Conservation (phyloP, 1,140 invertebrate species). For the Bombus pyrosoma region DNA sequence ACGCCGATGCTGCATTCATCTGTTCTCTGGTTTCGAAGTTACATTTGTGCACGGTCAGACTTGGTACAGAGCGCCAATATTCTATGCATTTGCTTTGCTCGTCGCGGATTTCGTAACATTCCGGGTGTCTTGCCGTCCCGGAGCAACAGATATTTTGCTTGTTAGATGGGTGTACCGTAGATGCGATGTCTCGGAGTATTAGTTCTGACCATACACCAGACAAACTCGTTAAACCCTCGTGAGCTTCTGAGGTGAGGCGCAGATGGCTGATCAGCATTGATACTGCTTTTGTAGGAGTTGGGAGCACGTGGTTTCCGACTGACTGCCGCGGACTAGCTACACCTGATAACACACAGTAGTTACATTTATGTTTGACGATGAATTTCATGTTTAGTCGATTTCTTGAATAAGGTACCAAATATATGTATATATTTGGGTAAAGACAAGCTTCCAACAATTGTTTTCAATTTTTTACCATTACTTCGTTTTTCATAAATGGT, state of each 20-base stretch:
- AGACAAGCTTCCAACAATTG: too few species aligned
- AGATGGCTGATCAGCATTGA: slow-evolving; percentile 16
- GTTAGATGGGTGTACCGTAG: slow-evolving; percentile 84
- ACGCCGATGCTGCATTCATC: slow-evolving; percentile 94
- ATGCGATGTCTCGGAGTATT: slow-evolving; percentile 89
- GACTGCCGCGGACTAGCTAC: slow-evolving; percentile 85
- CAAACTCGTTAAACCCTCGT: slow-evolving; percentile 90
- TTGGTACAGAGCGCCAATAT: slow-evolving; percentile 89
- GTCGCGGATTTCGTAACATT: slow-evolving; percentile 83
- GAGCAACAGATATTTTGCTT: slow-evolving; percentile 71
- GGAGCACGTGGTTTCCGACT: slow-evolving; percentile 82
- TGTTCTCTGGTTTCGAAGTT: slow-evolving; percentile 89
- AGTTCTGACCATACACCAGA: slow-evolving; percentile 92
- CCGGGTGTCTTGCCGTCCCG: slow-evolving; percentile 71
- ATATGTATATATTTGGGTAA: too few species aligned
- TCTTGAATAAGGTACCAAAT: too few species aligned
- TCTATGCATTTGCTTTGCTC: slow-evolving; percentile 84
- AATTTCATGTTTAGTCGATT: background rate
- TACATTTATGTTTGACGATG: too few species aligned
- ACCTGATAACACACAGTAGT: slow-evolving; percentile 74
- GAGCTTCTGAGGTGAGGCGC: slow-evolving; percentile 72
- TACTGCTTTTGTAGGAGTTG: slow-evolving; percentile 83
- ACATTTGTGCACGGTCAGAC: slow-evolving; percentile 85
- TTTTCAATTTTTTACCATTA: too few species aligned
- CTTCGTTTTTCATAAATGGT: too few species aligned